Conservation (phyloP, 2,113 vertebrate species). For the Ancistrus triradiatus region DNA sequence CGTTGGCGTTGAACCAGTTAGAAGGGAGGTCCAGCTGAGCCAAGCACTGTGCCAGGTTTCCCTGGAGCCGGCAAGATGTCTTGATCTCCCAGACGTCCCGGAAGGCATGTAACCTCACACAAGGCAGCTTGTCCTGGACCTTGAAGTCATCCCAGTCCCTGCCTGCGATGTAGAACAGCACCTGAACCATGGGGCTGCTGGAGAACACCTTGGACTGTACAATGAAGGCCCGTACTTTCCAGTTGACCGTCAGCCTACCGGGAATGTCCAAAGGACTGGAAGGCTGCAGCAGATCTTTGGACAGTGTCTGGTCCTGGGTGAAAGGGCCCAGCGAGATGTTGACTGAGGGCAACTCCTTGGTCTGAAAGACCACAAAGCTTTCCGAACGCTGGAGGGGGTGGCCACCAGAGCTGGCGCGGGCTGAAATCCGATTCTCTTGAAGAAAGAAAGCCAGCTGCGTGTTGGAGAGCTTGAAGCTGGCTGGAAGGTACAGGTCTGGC, state of each 20-base stretch:
- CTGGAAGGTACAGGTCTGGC: slow-evolving; percentile 73
- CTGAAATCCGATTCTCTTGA: slow-evolving; percentile 67
- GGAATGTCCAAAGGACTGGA: slow-evolving; percentile 89
- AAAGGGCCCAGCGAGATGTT: slow-evolving; percentile 91
- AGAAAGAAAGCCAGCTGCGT: slow-evolving; percentile 94
- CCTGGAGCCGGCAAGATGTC: slow-evolving; percentile 86
- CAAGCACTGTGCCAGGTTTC: slow-evolving; percentile 86
- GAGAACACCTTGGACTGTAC: slow-evolving; percentile 83
- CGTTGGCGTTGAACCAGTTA: slow-evolving; percentile 84
- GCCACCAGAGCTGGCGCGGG: slow-evolving; percentile 52
- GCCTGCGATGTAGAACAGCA: slow-evolving; percentile 93
- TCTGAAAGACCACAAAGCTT: slow-evolving; percentile 96
- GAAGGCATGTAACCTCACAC: slow-evolving; percentile 88
- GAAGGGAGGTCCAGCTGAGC: slow-evolving; percentile 86
- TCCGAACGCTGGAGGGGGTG: slow-evolving; percentile 83
- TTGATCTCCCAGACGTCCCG: slow-evolving; percentile 83
- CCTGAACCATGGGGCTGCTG: slow-evolving; percentile 85
- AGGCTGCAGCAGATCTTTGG: slow-evolving; percentile 90
- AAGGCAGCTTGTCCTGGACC: slow-evolving; percentile 82
- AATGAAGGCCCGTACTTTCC: slow-evolving; percentile 97
- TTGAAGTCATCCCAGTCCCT: slow-evolving; percentile 95
- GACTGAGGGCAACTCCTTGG: slow-evolving; percentile 89
- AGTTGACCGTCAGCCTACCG: slow-evolving; percentile 87
- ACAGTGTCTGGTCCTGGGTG: slow-evolving; percentile 81
- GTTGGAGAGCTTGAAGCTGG: slow-evolving; percentile 92